Evolutionary conservation across 1,140 invertebrate genomes (phyloP).

Genomic region (Aphis craccivora): DNA sequence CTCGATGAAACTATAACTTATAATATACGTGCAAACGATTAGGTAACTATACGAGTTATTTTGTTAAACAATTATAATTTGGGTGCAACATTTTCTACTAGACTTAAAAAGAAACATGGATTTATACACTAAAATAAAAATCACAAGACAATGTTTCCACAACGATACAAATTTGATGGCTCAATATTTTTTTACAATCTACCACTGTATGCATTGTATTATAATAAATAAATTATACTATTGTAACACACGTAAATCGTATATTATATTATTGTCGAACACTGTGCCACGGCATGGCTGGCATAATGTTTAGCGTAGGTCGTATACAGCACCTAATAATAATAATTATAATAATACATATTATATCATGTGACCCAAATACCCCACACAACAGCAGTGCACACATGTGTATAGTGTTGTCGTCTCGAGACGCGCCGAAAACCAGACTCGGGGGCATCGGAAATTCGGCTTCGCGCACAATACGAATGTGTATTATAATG

Average conservation of each 20-base stretch:
- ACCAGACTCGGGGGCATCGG: not conserved
- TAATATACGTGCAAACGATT: no score
- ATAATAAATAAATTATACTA: no score
- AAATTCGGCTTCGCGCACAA: not conserved
- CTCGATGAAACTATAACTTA: no score
- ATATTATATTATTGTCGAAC: not conserved
- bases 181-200: not conserved
- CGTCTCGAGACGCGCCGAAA: not conserved
- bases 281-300: not conserved
- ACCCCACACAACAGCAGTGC: not conserved
- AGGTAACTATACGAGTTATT: no score
- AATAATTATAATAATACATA: not conserved
- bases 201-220: not conserved
- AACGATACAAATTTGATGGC: not conserved
- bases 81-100: no score
- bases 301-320: not conserved
- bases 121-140: no score
- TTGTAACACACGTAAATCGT: not conserved
- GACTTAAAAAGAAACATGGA: no score
- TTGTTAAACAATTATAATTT: no score
- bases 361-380: not conserved
- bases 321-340: no score
- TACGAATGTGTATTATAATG: not conserved
- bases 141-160: no score
- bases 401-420: not conserved